These are phyloP conservation scores for Phasianus colchicus DNA, from an alignment of 2,113 vertebrate genomes.

Conservation along the genomic window DNA sequence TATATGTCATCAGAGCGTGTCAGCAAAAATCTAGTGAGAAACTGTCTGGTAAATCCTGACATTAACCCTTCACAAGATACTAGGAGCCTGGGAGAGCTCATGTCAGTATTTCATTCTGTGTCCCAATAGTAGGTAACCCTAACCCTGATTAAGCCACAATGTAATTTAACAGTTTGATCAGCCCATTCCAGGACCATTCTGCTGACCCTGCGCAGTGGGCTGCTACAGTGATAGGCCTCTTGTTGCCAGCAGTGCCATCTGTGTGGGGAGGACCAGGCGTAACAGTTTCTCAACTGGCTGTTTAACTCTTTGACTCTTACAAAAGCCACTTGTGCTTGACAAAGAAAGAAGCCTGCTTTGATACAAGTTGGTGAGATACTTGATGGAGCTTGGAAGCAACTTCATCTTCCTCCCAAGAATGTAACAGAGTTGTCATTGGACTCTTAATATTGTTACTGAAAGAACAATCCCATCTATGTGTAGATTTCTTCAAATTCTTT, in stretches of 20 bases:
- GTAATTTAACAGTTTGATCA: neutral
- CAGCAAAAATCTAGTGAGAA: neutral
- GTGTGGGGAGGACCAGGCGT: fast-evolving
- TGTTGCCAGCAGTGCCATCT: neutral
- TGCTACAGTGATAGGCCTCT: neutral
- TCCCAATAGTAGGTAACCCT: neutral
- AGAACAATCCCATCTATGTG: neutral
- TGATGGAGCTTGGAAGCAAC: neutral
- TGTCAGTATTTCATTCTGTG: neutral
- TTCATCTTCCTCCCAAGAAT: neutral
- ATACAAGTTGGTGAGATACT: neutral
- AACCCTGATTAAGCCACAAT: neutral
- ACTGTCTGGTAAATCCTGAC: neutral
- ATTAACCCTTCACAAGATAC: neutral
- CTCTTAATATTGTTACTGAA: neutral
- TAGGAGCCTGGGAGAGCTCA: neutral
- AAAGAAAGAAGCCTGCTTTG: neutral
- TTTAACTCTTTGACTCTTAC: neutral
- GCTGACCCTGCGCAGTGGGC: neutral
- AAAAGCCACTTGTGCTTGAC: neutral
- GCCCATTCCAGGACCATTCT: neutral
- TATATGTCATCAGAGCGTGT: neutral
- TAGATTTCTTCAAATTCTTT: neutral
- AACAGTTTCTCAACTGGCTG: neutral
- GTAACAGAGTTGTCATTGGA: neutral